Evolutionary conservation across 2,797 vertebrate species (phyloP), one percentile per base, ranked within the genome.

Genomic region (Leuciscus waleckii): DNA sequence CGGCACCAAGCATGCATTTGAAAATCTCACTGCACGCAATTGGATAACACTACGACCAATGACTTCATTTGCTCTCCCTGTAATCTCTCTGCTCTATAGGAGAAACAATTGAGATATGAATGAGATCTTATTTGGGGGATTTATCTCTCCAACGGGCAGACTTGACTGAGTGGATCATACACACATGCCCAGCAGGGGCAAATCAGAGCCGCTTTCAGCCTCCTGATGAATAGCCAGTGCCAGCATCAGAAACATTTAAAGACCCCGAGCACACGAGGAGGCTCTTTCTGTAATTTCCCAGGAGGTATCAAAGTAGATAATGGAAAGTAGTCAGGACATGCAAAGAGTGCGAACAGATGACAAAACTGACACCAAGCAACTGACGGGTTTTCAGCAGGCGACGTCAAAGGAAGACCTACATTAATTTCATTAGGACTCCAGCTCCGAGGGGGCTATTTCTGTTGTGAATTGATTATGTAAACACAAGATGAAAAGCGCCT

Each of bases 301-400:
- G 13, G 75, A 71, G 75, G 75, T 79, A 61, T 56, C 65, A 84
- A 79, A 79, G 83, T 84, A 84, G 75, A 75, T 84, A 78, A 84
- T 58, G 49, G 51, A 70, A 78, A 78, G 65, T 26, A 70, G 65
- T 35, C 54, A 29, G 39, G 51, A 69, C 65, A 43, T 56, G n/a
- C 63, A 78, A 29, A 69, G 35, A 78, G 63, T 58, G 65, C 32
- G 16, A 84, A 77, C 46, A 69, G 82, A 77, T 4, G 10, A 69
- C 74, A 78, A 54, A 76, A 8, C 29, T 26, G 46, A 84, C 43
- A 54, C 61, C 43, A 41, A 61, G 68, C 23, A 21, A 49, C 41
- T 41, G 73, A 68, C 11, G 5, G 49, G 63, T 67, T 78, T 51
- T 84, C 74, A 3, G 6, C 10, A 8, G 26, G 49, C 35, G 7